Evolutionary conservation across 2,113 vertebrate genomes (phyloP).

Genomic region (Trochalopteron elliotii): DNA sequence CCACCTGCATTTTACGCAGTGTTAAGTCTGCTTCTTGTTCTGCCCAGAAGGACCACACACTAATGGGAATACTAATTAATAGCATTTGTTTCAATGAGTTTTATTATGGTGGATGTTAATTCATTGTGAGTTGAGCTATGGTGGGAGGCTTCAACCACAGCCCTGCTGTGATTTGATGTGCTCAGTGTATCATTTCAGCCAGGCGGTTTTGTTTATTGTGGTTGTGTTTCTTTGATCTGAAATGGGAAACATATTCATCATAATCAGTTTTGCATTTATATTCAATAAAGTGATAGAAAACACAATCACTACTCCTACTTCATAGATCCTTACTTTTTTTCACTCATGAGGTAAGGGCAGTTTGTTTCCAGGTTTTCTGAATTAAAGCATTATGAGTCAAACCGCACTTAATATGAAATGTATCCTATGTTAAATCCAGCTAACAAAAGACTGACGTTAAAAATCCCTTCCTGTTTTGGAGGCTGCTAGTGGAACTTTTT

Average conservation of each 20-base stretch:
- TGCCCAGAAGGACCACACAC: slow-evolving; percentile 11
- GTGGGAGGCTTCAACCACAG: background rate
- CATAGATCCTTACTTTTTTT: background rate
- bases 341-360: background rate
- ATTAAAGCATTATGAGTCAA: background rate
- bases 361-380: background rate
- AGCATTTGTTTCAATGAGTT: background rate
- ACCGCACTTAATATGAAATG: background rate
- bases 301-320: background rate
- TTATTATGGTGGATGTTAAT: background rate
- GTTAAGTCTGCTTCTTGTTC: background rate
- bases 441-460: background rate
- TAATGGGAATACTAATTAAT: background rate
- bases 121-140: background rate
- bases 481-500: slow-evolving; percentile 60
- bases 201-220: slow-evolving; percentile 26
- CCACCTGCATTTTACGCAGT: background rate
- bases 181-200: background rate
- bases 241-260: background rate
- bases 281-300: background rate
- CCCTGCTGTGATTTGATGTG: background rate
- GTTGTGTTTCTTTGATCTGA: slow-evolving; percentile 3
- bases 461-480: background rate
- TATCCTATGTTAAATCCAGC: background rate
- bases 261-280: background rate